Evolutionary conservation across 1,140 invertebrate species (phyloP), one percentile per base, ranked within the genome.

Genomic region (Drosophila serrata): DNA sequence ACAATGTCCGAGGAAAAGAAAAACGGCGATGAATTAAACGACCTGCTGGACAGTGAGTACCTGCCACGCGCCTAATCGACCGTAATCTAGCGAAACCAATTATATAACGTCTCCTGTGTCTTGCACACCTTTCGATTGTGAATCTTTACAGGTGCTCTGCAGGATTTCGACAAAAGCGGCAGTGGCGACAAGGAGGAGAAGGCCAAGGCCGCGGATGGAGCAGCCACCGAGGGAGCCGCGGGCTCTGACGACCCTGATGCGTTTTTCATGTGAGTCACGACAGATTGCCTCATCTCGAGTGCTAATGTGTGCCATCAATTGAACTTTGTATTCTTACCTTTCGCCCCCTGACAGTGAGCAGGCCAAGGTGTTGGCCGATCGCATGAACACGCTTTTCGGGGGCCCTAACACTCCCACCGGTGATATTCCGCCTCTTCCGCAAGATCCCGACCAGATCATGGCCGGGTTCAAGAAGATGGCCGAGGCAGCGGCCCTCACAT

Each of bases 111-210:
- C 13, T 42, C 39, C 40, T 33, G 8, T 24, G 19, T 13, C 12
- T 22, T 17, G 13, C 56, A 13, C 11, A 27, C 8, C 43, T 63
- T 63, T 9, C 37, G n/a, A 33, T n/a, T 22, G 15, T 19, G 15
- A 60, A 58, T 79, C 37, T 11, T 39, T 43, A 33, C 51, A 94
- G 94, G 92, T 92, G 94, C 94, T 63, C 82, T 94, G 42, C 84
- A 94, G 82, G 94, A 94, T 81, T 94, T 94, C 45, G 92, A 93
- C 46, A 93, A 93, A 62, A 76, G 67, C 29, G 63, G 79, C 15
- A 70, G 77, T 57, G 40, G 85, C 29, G 51, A 48, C 56, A 77
- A 81, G 22, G 24, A 72, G 40, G 75, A 88, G 13, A 82, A 77
- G 51, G 8, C 49, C 33, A 70, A 58, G 27, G 49, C 46, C 27